These are phyloP conservation scores for Drosophila pseudoananassae DNA, from an alignment of 1,140 invertebrate genomes.

Conservation along the genomic window DNA sequence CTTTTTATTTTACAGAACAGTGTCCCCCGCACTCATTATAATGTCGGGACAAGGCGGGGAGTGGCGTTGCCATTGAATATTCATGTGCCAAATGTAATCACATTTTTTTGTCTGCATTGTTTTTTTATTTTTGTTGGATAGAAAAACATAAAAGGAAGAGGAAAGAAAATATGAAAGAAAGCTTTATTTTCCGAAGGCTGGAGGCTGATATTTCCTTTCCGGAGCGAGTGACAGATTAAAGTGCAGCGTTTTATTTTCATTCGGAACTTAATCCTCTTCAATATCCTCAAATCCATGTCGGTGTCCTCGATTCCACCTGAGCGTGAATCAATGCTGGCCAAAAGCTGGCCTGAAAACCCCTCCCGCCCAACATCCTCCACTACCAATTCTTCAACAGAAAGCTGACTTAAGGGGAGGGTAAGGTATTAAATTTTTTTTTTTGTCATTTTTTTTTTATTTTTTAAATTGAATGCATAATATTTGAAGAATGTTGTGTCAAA, in stretches of 20 bases:
- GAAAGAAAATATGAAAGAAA: not conserved
- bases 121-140: not conserved
- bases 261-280: slow-evolving; percentile 19
- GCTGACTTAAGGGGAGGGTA: no score
- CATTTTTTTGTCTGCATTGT: slow-evolving; percentile 5
- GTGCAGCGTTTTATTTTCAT: slow-evolving; percentile 34
- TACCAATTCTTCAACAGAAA: slow-evolving; percentile 12
- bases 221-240: slow-evolving; percentile 17
- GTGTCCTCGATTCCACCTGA: slow-evolving; percentile 17
- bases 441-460: no score
- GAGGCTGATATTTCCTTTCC: not conserved
- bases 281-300: not conserved
- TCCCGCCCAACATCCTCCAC: no score
- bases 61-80: slow-evolving; percentile 53
- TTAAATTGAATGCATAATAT: no score
- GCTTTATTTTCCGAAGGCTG: no score
- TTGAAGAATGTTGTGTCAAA: no score
- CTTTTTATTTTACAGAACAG: slow-evolving; percentile 26
- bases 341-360: not conserved
- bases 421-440: no score
- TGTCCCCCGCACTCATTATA: slow-evolving; percentile 1
- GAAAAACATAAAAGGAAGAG: not conserved
- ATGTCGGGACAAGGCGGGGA: slow-evolving; percentile 12
- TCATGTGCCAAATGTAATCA: slow-evolving; percentile 60
- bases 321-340: slow-evolving; percentile 27